Base-by-base conservation (phyloP, 2,113 vertebrate species). In the Periophthalmus modestus region DNA sequence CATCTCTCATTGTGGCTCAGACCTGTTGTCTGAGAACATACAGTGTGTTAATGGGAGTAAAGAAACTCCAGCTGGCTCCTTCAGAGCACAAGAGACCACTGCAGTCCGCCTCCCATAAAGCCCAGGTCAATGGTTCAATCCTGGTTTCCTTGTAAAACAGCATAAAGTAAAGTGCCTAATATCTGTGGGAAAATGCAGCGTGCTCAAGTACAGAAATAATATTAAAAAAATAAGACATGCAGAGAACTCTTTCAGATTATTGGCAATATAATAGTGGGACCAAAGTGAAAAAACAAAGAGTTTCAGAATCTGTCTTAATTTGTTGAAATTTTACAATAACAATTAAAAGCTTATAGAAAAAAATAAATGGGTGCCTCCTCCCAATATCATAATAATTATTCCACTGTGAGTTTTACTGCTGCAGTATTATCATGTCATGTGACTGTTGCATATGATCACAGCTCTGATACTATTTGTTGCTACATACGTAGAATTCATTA, bases 61-160 rank as follows among this genome's bases (percentile, higher is more conserved):
- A 89, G 71, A 88, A 52, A 79, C 80, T 82, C 85, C 85, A 90
- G 87, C 88, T 91, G 89, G 81, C 75, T 88, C 69, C 63, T 62
- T 24, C 59, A 62, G 23, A 9, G 52, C 74, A 36, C 57, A 62
- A 81, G 74, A 87, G 71, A 71, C 66, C 80, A 79, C 78, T 79
- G 28, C 79, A 82, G 66, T 68, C 62, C 19, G 71, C 70, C 79
- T 85, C 79, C 75, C 75, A 85, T 85, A 87, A 87, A 87, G 74
- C 78, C 62, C 73, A 82, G 89, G 84, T 83, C 79, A 79, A 43
- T 72, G 80, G 84, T 87, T 89, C 85, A 84, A 28, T 62, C 52
- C 0, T 13, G 77, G 82, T 81, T 87, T 84, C 72, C 80, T 78
- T 75, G 79, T 72, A 74, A 71, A 70, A 74, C 10, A 69, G 18